Conservation (phyloP, 2,888 invertebrate genomes). For the Eristalis intricaria region DNA sequence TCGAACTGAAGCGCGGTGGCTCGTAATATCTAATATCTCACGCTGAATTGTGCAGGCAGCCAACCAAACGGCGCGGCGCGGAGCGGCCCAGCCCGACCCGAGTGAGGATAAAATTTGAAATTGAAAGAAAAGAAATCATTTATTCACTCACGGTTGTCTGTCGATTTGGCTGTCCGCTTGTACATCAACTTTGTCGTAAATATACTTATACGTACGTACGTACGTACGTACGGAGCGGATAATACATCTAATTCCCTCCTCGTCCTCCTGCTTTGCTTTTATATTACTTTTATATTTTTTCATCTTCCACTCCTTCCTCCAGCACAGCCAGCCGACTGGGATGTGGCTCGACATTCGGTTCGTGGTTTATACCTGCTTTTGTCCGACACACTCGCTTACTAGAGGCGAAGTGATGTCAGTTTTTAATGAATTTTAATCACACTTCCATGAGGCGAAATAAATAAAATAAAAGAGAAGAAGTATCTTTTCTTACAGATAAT, state of each 20-base stretch:
- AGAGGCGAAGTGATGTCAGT: constrained; percentile 13
- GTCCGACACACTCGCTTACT: constrained; percentile 13
- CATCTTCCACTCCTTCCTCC: constrained; percentile 13
- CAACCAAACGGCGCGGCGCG: neutral
- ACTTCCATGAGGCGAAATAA: constrained; percentile 30
- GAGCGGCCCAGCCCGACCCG: neutral
- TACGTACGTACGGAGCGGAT: constrained; percentile 27
- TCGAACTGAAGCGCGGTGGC: constrained; percentile 10
- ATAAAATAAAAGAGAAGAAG: constrained; percentile 1
- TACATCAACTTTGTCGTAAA: constrained; percentile 52
- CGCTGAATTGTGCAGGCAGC: constrained; percentile 20
- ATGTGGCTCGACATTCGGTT: constrained; percentile 46
- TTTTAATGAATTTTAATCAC: constrained; percentile 60
- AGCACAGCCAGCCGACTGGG: constrained; percentile 8
- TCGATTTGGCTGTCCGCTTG: constrained; percentile 40
- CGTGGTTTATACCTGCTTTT: constrained; percentile 46
- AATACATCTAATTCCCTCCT: constrained; percentile 36
- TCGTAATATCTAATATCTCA: constrained; percentile 57
- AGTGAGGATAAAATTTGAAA: constrained; percentile 57
- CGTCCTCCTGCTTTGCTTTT: neutral
- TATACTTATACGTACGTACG: constrained; percentile 9
- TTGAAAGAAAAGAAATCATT: constrained; percentile 68
- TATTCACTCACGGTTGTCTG: constrained; percentile 70
- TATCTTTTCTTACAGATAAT: constrained; percentile 21
- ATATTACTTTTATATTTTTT: constrained; percentile 28